Conservation (phyloP, 2,797 vertebrate genomes). For the Echeneis naucrates region DNA sequence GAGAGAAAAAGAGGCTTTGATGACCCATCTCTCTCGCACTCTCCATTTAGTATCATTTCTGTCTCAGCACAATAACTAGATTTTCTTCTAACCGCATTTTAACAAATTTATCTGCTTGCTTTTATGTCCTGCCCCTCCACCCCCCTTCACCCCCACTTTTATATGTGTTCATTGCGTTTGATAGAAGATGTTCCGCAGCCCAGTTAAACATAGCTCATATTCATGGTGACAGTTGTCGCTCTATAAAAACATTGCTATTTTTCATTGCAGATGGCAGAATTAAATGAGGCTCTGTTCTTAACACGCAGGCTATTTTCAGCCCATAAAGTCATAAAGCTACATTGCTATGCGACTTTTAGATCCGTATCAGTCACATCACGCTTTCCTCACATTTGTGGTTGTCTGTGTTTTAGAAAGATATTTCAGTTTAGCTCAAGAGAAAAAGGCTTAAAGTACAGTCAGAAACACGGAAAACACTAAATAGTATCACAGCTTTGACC, state of each 20-base stretch:
- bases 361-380: slow-evolving; percentile 33
- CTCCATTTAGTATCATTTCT: slow-evolving; percentile 36
- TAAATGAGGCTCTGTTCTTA: slow-evolving; percentile 61
- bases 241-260: slow-evolving; percentile 64
- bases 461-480: background rate
- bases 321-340: slow-evolving; percentile 42
- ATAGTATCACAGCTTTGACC: background rate
- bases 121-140: slow-evolving; percentile 28
- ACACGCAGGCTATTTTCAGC: slow-evolving; percentile 61
- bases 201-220: slow-evolving; percentile 56
- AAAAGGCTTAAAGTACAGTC: background rate
- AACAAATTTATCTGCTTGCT: slow-evolving; percentile 15
- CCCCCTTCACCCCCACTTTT: too few relatives aligned
- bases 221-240: slow-evolving; percentile 58
- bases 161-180: background rate
- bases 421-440: background rate
- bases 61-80: slow-evolving; percentile 28
- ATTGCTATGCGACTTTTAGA: slow-evolving; percentile 25
- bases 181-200: slow-evolving; percentile 38
- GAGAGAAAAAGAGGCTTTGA: slow-evolving; percentile 48
- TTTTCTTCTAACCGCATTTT: slow-evolving; percentile 34
- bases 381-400: slow-evolving; percentile 16
- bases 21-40: slow-evolving; percentile 19
- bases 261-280: slow-evolving; percentile 65
- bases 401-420: background rate